Conservation (phyloP, 2,113 vertebrate genomes). For the Tragulus kanchil region DNA sequence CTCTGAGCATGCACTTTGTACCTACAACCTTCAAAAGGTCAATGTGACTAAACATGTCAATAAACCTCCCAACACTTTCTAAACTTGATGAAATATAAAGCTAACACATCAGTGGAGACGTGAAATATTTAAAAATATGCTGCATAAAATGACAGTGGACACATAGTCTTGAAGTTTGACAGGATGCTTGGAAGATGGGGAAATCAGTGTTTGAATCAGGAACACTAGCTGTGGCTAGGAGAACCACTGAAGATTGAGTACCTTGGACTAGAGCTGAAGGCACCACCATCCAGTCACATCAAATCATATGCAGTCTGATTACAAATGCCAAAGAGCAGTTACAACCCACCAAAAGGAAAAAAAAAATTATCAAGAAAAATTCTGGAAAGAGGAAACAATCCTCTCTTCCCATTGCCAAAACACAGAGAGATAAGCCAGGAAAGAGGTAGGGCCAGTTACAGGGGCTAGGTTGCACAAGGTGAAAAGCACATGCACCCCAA, state of each 20-base stretch:
- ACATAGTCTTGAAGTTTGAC: neutral
- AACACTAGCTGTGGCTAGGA: neutral
- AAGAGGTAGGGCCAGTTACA: neutral
- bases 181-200: neutral
- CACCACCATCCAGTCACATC: neutral
- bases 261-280: neutral
- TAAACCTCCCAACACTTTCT: slow-evolving; percentile 28
- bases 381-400: neutral
- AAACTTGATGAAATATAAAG: neutral
- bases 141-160: neutral
- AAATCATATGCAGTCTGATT: neutral
- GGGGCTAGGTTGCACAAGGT: neutral
- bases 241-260: neutral
- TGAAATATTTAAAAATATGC: too few species aligned
- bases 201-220: neutral
- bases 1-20: neutral
- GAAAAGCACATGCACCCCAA: neutral
- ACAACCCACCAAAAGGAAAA: neutral
- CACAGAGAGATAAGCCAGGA: neutral
- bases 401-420: neutral
- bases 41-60: neutral
- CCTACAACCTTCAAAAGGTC: neutral
- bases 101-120: neutral
- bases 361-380: neutral
- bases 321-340: neutral